Percentiles rank a stretch among this genome's conserved stretches.
Conservation (phyloP, 2,888 invertebrate species). For the Diadegma fenestrale region DNA sequence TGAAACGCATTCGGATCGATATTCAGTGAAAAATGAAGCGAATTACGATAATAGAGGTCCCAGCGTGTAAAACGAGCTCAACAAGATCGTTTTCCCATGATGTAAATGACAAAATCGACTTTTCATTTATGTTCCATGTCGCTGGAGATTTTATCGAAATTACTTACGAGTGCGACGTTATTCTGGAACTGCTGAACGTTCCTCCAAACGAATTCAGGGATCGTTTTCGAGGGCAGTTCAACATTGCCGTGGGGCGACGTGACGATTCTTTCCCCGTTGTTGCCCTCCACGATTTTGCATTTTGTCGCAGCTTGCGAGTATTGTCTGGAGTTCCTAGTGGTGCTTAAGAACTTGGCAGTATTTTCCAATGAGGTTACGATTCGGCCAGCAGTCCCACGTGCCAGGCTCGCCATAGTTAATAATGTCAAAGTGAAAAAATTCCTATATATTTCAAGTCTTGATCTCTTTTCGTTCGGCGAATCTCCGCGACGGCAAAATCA, state of each 20-base stretch:
- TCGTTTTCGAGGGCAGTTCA: slow-evolving; percentile 67
- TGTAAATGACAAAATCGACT: neutral
- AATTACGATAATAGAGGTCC: too few relatives aligned
- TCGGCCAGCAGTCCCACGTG: slow-evolving; percentile 61
- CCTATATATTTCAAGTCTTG: neutral
- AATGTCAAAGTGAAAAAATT: neutral
- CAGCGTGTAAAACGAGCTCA: too few relatives aligned
- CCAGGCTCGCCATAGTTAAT: slow-evolving; percentile 63
- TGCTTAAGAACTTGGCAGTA: slow-evolving; percentile 49
- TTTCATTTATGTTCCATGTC: neutral
- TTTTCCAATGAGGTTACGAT: slow-evolving; percentile 57
- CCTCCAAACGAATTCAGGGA: slow-evolving; percentile 79
- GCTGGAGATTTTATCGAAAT: neutral
- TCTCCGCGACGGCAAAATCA: neutral
- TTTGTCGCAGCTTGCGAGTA: slow-evolving; percentile 69
- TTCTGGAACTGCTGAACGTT: slow-evolving; percentile 71
- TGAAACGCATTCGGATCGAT: too few relatives aligned
- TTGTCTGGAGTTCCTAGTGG: slow-evolving; percentile 58
- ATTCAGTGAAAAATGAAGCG: too few relatives aligned
- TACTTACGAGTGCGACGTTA: slow-evolving; percentile 78
- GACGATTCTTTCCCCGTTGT: slow-evolving; percentile 79
- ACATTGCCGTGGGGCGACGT: slow-evolving; percentile 71
- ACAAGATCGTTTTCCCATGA: slow-evolving; percentile 22
- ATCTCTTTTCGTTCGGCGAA: neutral
- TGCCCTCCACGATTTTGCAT: slow-evolving; percentile 72